Base-by-base conservation (phyloP, 2,113 vertebrate genomes). In the Dicrurus megarhynchus region DNA sequence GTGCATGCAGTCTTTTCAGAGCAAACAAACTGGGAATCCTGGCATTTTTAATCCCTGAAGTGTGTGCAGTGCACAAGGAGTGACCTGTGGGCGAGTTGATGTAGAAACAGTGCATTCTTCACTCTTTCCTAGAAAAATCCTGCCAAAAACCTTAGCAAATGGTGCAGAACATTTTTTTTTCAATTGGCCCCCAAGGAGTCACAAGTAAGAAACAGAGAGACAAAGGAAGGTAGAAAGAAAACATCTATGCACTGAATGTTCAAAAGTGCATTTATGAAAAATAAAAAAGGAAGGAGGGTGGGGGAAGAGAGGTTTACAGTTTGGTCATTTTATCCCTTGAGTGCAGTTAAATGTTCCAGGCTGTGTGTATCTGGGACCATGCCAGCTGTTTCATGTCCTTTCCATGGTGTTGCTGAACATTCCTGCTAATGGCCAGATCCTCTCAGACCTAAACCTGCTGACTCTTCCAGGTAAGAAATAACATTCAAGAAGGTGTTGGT, bases 311-410 rank as follows among this genome's bases (percentile, higher is more conserved):
- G 71, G 79, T 93, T 96, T 93, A 95, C n/a, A 74, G 27, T 61
- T 88, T 96, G 92, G 95, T 88, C 73, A 23, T 90, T 93, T 88
- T 47, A 71, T 90, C 92, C 85, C 82, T 46, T 63, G 90, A 90
- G 85, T 77, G 82, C 52, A 32, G 44, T 88, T 95, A 92, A 93
- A 80, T 37, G 68, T 95, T 96, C 79, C 92, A 94, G 85, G 52
- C 88, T 92, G 83, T 13, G 7, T 63, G 42, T 67, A 84, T 63
- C 85, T 97, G 95, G 90, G 64, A 81, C 28, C 3, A 1, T 67
- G 90, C 95, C 93, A 96, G 86, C 41, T 94, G 71, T 93, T 96
- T 96, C 90, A 96, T 90, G 93, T 93, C 87, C 81, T 88, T 92
- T 97, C 70, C 63, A 67, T 0, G 0, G 55, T 64, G 52, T 32